These are phyloP conservation scores for Vandiemenella viatica DNA, from an alignment of 2,888 invertebrate species.

Conservation along the genomic window DNA sequence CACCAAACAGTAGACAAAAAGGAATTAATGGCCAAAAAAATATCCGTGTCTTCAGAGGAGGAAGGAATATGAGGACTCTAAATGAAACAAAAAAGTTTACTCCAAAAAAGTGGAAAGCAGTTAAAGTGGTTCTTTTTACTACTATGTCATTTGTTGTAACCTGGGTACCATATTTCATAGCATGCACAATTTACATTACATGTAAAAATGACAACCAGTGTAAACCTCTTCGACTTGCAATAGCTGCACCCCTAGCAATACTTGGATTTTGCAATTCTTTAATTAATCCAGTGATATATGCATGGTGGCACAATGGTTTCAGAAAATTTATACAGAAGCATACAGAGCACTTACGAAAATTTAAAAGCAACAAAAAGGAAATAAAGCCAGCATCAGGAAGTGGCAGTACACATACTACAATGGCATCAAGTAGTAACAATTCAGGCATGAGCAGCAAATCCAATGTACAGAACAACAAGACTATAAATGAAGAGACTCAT, in stretches of 20 bases:
- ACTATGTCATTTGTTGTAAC: constrained; percentile 43
- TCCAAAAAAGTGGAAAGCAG: constrained; percentile 38
- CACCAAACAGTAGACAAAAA: constrained; percentile 9
- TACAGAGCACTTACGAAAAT: not conserved
- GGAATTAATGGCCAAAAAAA: no score
- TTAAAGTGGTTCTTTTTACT: constrained; percentile 44
- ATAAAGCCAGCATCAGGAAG: no score
- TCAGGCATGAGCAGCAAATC: no score
- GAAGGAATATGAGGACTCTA: not conserved
- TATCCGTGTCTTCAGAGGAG: constrained; percentile 7
- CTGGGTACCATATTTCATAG: constrained; percentile 47
- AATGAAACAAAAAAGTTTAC: not conserved
- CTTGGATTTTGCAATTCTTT: constrained; percentile 45
- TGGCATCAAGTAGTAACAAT: no score
- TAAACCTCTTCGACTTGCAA: constrained; percentile 32
- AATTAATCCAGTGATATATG: constrained; percentile 49
- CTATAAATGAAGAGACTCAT: no score
- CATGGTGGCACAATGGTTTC: constrained; percentile 57
- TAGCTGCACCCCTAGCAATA: constrained; percentile 42
- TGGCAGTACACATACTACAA: no score
- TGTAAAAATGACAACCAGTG: constrained; percentile 36
- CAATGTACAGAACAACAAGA: no score
- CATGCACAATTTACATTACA: constrained; percentile 37
- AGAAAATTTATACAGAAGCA: constrained; percentile 31
- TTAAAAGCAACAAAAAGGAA: no score